These are phyloP conservation scores for Protobothrops flavoviridis DNA, from an alignment of 2,113 vertebrate species.

Conservation along the genomic window DNA sequence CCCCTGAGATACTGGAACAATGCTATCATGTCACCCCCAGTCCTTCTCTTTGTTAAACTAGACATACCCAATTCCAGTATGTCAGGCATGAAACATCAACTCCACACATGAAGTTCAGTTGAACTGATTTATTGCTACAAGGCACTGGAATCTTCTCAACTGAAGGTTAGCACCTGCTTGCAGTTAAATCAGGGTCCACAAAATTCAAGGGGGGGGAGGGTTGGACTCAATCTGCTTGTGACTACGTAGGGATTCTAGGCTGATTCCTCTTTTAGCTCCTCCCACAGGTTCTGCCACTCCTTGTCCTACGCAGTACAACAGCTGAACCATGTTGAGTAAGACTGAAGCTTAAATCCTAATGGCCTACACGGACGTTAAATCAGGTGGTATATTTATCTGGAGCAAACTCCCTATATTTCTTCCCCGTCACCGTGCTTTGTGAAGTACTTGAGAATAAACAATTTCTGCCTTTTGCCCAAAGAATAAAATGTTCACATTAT, in stretches of 20 bases:
- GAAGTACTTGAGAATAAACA: neutral
- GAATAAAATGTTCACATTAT: neutral
- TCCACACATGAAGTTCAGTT: too few relatives aligned
- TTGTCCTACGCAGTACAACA: neutral
- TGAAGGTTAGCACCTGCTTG: too few relatives aligned
- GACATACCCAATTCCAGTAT: too few relatives aligned
- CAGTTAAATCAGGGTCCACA: too few relatives aligned
- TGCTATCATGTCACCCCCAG: too few relatives aligned
- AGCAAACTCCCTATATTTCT: neutral
- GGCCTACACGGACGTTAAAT: neutral
- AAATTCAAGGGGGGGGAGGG: too few relatives aligned
- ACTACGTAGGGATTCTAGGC: neutral
- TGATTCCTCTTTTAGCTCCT: neutral
- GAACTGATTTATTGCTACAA: too few relatives aligned
- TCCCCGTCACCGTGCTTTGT: neutral
- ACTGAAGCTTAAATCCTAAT: neutral
- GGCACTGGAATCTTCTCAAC: too few relatives aligned
- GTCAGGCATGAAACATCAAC: too few relatives aligned
- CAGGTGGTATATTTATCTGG: neutral
- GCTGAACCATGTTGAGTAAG: neutral
- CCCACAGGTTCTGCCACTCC: neutral
- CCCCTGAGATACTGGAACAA: too few relatives aligned
- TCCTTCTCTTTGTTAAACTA: too few relatives aligned
- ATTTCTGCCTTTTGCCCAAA: neutral
- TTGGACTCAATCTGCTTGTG: neutral